phyloP scores from a whole-genome alignment of 35 echinoderm and acorn worm genomes.

The Eucidaris tribuloides region DNA sequence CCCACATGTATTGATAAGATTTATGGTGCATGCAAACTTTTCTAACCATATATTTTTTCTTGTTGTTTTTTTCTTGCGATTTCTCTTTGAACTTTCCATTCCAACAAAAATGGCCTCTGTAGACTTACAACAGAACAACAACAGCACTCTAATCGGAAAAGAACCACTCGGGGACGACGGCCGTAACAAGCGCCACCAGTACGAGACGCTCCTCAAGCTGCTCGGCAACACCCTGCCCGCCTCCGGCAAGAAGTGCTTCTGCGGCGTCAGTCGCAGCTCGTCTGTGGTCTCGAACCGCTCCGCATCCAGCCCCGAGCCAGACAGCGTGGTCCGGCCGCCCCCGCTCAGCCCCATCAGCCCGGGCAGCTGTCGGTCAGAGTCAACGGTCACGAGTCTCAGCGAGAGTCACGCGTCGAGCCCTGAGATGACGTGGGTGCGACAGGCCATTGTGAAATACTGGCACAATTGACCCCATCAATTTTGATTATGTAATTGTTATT shows the following conservation, averaged over 20 bases:
- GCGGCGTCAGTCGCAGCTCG: constrained; percentile 92
- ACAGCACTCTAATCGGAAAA: constrained; percentile 75
- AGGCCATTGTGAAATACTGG: constrained; percentile 93
- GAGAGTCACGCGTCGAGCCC: constrained; percentile 91
- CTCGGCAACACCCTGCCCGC: constrained; percentile 82
- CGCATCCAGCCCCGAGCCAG: constrained; percentile 67
- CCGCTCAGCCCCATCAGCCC: constrained; percentile 75
- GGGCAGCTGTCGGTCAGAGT: constrained; percentile 67
- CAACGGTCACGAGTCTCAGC: constrained; percentile 34
- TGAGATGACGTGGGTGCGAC: constrained; percentile 93
- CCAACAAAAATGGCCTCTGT: not conserved
- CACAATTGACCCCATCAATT: constrained; percentile 66
- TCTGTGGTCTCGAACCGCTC: constrained; percentile 92
- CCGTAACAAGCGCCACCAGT: constrained; percentile 70
- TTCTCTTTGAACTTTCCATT: not conserved
- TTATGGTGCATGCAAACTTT: too few species aligned
- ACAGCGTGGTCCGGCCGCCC: constrained; percentile 26
- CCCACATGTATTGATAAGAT: too few species aligned
- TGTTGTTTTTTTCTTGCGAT: not conserved
- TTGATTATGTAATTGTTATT: not conserved
- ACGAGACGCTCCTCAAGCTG: constrained; percentile 79
- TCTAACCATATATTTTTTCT: not conserved
- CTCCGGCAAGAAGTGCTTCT: constrained; percentile 86
- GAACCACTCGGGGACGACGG: constrained; percentile 78
- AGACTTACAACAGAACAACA: constrained; percentile 99